Base-by-base conservation (phyloP, 2,797 vertebrate species). In the Enoplosus armatus region DNA sequence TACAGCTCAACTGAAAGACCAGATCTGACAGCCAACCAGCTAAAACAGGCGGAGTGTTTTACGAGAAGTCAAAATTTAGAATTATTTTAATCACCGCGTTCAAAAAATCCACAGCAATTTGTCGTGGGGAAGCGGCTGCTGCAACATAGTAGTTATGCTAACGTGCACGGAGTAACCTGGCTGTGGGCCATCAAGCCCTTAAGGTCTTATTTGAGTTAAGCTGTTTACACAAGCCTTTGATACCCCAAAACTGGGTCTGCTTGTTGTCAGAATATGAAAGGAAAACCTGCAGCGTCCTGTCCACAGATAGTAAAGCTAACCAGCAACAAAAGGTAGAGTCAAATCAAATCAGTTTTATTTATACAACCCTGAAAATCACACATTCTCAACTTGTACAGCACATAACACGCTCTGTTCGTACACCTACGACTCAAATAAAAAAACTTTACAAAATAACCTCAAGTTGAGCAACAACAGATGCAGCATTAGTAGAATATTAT, bases 151-250 rank as follows among this genome's bases (percentile, higher is more conserved):
- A 41, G 67, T 50, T 73, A 39, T 39, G 14, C 45, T 70, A 11
- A 35, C 61, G 14, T 51, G 51, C 68, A 67, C 2, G 0, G n/a
- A 56, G 75, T 55, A 45, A 65, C 48, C 56, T 85, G 84, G 81
- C 79, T 51, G 63, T 16, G 69, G 37, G 66, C 79, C 83, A 77
- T 1, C 0, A 35, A 77, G 72, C 60, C 9, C 22, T 69, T 74
- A 56, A 75, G 60, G 66, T 84, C 62, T 85, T 54, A 74, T 83
- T 82, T 69, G n/a, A 76, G 79, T 72, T 83, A 85, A 81, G 78
- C 83, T 20, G 51, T 87, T 87, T 85, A 75, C 66, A 48, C 51
- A 59, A 77, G 69, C 27, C 45, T 80, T 84, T 72, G 60, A 82
- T 59, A 66, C 33, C 27, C 35, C 61, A 53, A 27, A 74, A 83